Evolutionary conservation across 2,113 vertebrate genomes (phyloP).

Genomic region (Coracopsis vasa): DNA sequence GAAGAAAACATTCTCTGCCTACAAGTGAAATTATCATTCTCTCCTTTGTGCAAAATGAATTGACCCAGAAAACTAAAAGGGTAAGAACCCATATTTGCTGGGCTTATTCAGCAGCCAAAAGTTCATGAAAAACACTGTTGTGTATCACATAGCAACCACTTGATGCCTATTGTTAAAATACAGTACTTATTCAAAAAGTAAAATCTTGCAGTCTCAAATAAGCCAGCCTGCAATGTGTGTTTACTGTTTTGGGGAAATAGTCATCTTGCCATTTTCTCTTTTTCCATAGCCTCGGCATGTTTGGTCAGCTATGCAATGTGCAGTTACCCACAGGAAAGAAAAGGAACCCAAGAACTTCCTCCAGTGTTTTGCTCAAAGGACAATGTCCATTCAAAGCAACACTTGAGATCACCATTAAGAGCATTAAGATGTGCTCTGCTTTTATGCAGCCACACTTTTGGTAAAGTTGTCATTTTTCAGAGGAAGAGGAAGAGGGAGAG

Average conservation of each 20-base stretch:
- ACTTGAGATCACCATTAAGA: not conserved
- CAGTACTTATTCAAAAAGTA: slow-evolving; percentile 35
- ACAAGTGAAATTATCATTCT: slow-evolving; percentile 59
- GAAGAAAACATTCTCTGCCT: slow-evolving; percentile 43
- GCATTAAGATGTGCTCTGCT: not conserved
- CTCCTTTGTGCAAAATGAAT: slow-evolving; percentile 62
- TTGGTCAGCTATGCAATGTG: not conserved
- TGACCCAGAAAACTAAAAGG: slow-evolving; percentile 66
- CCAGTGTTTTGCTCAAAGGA: not conserved
- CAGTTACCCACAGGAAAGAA: slow-evolving; percentile 23
- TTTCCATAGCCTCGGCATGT: not conserved
- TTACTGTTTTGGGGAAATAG: slow-evolving; percentile 9
- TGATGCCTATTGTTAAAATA: slow-evolving; percentile 56
- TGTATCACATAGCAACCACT: slow-evolving; percentile 47
- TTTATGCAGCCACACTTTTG: not conserved
- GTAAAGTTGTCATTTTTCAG: not conserved
- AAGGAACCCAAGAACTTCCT: not conserved
- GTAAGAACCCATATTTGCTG: slow-evolving; percentile 60
- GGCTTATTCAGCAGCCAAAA: slow-evolving; percentile 61
- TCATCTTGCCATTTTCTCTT: slow-evolving; percentile 9
- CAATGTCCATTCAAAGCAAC: slow-evolving; percentile 4
- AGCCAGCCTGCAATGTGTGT: slow-evolving; percentile 20
- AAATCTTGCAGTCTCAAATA: slow-evolving; percentile 26
- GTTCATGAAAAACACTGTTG: slow-evolving; percentile 66
- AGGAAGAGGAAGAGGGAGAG: not conserved